Conservation (phyloP, 2,888 invertebrate genomes). For the Platerodrilus igneus region DNA sequence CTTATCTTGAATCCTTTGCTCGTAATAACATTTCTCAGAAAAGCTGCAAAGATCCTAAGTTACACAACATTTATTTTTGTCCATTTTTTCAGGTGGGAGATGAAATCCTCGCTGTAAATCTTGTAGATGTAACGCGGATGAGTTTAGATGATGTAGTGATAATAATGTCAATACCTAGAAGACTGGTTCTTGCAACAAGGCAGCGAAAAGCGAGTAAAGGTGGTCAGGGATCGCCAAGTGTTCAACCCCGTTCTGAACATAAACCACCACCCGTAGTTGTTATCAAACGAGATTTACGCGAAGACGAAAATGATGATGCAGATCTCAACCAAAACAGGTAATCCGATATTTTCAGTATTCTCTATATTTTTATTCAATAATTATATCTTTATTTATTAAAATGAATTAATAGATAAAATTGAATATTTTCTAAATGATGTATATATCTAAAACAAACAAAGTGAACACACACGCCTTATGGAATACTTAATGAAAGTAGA, state of each 20-base stretch:
- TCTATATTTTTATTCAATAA: neutral
- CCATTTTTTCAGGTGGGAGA: constrained; percentile 74
- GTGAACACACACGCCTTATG: too few relatives aligned
- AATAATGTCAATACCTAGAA: constrained; percentile 97
- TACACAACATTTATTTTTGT: neutral
- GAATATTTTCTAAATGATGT: too few relatives aligned
- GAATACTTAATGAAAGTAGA: too few relatives aligned
- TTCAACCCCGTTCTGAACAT: constrained; percentile 67
- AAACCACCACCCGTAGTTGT: constrained; percentile 91
- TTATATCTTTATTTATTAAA: too few relatives aligned
- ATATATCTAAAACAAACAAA: too few relatives aligned
- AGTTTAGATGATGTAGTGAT: constrained; percentile 98
- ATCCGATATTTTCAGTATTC: neutral
- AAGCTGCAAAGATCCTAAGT: neutral
- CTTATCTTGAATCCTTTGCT: constrained; percentile 7
- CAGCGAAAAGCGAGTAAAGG: constrained; percentile 67
- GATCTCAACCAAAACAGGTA: constrained; percentile 50
- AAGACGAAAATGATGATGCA: constrained; percentile 69
- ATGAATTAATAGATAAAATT: too few relatives aligned
- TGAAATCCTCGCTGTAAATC: constrained; percentile 96
- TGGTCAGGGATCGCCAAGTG: constrained; percentile 51
- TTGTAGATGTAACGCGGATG: constrained; percentile 97
- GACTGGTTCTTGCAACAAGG: constrained; percentile 89
- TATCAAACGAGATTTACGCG: constrained; percentile 80
- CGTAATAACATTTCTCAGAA: neutral